A percentile compares a stretch with the other conserved stretches of the same genome.
Conservation (phyloP, 2,888 invertebrate species). For the Osmoderma eremita region DNA sequence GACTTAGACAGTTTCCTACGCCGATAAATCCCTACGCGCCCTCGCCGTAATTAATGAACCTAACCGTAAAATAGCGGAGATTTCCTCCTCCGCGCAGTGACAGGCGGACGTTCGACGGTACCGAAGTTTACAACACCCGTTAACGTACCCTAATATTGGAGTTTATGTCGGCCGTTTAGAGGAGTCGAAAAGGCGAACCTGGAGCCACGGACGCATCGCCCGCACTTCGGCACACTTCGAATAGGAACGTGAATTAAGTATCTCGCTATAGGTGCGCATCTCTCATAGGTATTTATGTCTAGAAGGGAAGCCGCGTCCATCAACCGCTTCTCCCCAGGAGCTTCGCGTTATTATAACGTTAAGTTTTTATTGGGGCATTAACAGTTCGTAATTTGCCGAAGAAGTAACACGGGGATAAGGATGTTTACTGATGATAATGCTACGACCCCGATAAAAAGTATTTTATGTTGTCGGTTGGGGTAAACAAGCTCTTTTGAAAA, state of each 20-base stretch:
- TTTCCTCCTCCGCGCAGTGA: conserved; percentile 14
- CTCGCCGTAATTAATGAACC: conserved; percentile 21
- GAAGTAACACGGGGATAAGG: neutral
- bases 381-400: conserved; percentile 11
- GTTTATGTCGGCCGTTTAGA: conserved; percentile 23
- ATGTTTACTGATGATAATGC: conserved; percentile 5
- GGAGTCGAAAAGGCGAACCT: conserved; percentile 13
- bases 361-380: conserved; percentile 17
- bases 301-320: conserved; percentile 3
- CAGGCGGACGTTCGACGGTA: conserved; percentile 7
- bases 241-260: conserved; percentile 1
- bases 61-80: conserved; percentile 29
- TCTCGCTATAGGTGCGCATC: neutral
- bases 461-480: neutral
- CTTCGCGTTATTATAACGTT: conserved; percentile 8
- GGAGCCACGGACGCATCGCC: conserved; percentile 12
- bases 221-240: conserved; percentile 2
- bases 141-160: conserved; percentile 26
- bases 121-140: conserved; percentile 24
- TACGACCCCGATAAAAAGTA: conserved; percentile 1
- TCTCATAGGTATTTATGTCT: neutral
- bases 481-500: conserved; percentile 6
- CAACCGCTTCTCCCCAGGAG: neutral
- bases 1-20: conserved; percentile 3
- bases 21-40: conserved; percentile 20